These are phyloP conservation scores for Pedionomus torquatus DNA, from an alignment of 2,113 vertebrate species.

Conservation along the genomic window DNA sequence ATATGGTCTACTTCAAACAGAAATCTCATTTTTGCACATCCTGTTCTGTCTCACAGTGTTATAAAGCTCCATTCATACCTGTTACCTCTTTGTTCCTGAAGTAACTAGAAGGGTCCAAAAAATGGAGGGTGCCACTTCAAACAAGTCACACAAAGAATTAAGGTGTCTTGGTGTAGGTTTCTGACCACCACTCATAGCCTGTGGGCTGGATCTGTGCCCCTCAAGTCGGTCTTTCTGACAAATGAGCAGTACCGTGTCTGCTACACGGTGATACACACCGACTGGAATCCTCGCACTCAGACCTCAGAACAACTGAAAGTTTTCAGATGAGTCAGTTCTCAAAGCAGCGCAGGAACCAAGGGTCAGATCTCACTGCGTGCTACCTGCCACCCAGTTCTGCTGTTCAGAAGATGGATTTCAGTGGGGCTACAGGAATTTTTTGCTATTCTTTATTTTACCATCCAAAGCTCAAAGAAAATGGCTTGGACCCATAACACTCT, in stretches of 20 bases:
- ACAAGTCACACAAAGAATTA: neutral
- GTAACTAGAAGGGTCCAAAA: neutral
- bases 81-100: neutral
- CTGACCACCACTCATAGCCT: neutral
- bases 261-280: neutral
- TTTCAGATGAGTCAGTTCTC: neutral
- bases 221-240: neutral
- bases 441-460: neutral
- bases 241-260: neutral
- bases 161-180: neutral
- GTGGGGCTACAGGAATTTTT: neutral
- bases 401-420: neutral
- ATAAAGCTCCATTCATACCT: neutral
- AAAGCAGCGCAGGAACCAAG: neutral
- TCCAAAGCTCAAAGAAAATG: neutral
- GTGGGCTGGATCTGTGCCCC: neutral
- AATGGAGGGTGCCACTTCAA: neutral
- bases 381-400: neutral
- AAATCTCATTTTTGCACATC: neutral
- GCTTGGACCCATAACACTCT: neutral
- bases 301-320: neutral
- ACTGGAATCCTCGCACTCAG: neutral
- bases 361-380: accelerated
- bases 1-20: neutral
- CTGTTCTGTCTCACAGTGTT: neutral